phyloP scores from a whole-genome alignment of 2,797 vertebrate species.

The Epinephelus malabaricus region DNA sequence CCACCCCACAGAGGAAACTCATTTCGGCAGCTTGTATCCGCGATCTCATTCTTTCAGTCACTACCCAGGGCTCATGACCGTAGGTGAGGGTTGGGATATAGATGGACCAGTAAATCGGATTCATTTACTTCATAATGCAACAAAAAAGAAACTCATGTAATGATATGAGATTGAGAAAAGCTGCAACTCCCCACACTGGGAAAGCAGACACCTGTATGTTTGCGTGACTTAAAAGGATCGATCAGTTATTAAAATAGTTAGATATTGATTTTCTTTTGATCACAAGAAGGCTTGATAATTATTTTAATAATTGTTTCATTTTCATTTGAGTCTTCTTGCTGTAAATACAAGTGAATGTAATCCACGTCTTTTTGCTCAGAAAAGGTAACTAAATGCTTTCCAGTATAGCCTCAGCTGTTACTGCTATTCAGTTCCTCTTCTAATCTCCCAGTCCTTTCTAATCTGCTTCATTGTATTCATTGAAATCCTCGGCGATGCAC shows the following conservation, averaged over 20 bases:
- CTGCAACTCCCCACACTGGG: neutral
- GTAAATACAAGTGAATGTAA: neutral
- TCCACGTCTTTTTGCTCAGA: neutral
- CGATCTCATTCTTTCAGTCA: too few relatives aligned
- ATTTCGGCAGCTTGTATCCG: too few relatives aligned
- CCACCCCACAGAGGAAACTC: too few relatives aligned
- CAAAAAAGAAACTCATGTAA: too few relatives aligned
- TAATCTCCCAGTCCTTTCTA: slow-evolving; percentile 51
- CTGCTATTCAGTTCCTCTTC: slow-evolving; percentile 15
- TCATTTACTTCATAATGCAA: too few relatives aligned
- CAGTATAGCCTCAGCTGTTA: neutral
- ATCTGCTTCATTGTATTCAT: slow-evolving; percentile 63
- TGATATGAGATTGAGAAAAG: neutral
- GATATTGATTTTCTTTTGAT: neutral
- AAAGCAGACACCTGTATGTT: neutral
- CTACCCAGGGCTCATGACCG: too few relatives aligned
- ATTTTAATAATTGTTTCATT: neutral
- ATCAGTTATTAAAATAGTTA: neutral
- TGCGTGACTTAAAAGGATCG: neutral
- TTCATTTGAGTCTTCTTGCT: neutral
- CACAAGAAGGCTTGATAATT: neutral
- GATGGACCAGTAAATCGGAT: too few relatives aligned
- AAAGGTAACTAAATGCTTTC: slow-evolving; percentile 24
- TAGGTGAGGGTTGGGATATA: too few relatives aligned
- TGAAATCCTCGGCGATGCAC: slow-evolving; percentile 58